Conservation (phyloP, 2,888 invertebrate genomes). For the Scaptomyza parva region DNA sequence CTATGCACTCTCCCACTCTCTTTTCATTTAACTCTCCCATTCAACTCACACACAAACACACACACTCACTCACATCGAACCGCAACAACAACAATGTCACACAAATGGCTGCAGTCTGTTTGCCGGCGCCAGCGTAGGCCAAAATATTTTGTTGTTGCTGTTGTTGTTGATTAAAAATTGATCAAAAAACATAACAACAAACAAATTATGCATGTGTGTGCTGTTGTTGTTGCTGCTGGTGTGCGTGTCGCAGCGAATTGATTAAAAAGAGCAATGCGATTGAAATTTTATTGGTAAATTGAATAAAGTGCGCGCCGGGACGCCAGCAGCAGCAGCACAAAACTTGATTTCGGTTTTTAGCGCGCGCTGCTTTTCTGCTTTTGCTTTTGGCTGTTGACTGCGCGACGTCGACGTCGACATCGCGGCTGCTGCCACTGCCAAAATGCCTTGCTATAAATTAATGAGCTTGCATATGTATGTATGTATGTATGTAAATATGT, state of each 20-base stretch:
- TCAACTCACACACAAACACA: not conserved
- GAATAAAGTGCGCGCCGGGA: conserved; percentile 76
- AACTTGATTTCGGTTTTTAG: conserved; percentile 51
- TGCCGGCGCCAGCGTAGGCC: conserved; percentile 21
- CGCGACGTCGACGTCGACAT: conserved; percentile 32
- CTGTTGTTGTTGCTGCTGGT: conserved; percentile 26
- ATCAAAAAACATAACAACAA: conserved; percentile 74
- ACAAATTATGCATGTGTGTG: conserved; percentile 66
- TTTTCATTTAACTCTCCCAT: not conserved
- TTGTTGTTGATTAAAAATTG: conserved; percentile 74
- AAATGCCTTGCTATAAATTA: conserved; percentile 52
- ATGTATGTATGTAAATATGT: not conserved
- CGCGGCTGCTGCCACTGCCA: conserved; percentile 34
- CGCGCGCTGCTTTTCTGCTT: conserved; percentile 2
- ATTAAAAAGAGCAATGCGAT: conserved; percentile 83
- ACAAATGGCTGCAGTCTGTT: conserved; percentile 41
- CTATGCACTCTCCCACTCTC: not conserved
- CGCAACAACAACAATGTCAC: conserved; percentile 29
- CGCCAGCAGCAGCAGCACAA: conserved; percentile 28
- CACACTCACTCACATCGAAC: conserved; percentile 6
- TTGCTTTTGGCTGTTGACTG: conserved; percentile 9
- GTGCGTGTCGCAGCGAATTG: conserved; percentile 76
- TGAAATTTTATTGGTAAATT: conserved; percentile 84
- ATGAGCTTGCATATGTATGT: conserved; percentile 32
- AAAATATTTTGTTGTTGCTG: conserved; percentile 18